phyloP scores from a whole-genome alignment of 1,140 invertebrate species.

The Listronotus oregonensis region DNA sequence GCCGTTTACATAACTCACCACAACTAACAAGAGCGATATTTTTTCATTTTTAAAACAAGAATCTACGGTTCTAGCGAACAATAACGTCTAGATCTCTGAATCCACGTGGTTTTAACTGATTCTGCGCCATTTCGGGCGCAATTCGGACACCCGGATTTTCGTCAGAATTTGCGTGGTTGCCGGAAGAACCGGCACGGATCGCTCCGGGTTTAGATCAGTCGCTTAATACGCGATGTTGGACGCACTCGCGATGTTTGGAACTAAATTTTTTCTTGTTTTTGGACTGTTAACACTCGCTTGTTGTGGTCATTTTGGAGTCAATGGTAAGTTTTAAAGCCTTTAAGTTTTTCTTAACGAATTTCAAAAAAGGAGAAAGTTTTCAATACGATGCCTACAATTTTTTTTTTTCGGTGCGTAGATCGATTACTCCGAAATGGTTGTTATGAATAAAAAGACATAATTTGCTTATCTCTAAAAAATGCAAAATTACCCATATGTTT shows the following conservation, averaged over 20 bases:
- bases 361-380: too few relatives aligned
- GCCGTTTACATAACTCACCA: slow-evolving; percentile 31
- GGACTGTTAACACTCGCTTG: neutral
- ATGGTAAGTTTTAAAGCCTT: slow-evolving; percentile 3
- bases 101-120: slow-evolving; percentile 31
- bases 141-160: slow-evolving; percentile 32
- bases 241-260: slow-evolving; percentile 14
- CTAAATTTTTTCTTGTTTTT: slow-evolving; percentile 21
- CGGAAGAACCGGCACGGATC: slow-evolving; percentile 9
- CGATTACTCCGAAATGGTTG: too few relatives aligned
- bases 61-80: slow-evolving; percentile 28
- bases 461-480: too few relatives aligned
- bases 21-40: slow-evolving; percentile 29
- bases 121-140: slow-evolving; percentile 21
- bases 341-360: too few relatives aligned
- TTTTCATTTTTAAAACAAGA: slow-evolving; percentile 39
- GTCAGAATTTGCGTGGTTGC: slow-evolving; percentile 25
- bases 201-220: neutral
- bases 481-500: too few relatives aligned
- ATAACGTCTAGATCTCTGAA: slow-evolving; percentile 31
- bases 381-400: too few relatives aligned
- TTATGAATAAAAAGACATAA: too few relatives aligned
- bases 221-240: slow-evolving; percentile 3
- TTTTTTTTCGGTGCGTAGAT: too few relatives aligned
- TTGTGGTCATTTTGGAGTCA: slow-evolving; percentile 1